Evolutionary conservation across 1,140 invertebrate genomes (phyloP), one percentile per base, ranked within the genome.

Genomic region (Drosophila sproati): DNA sequence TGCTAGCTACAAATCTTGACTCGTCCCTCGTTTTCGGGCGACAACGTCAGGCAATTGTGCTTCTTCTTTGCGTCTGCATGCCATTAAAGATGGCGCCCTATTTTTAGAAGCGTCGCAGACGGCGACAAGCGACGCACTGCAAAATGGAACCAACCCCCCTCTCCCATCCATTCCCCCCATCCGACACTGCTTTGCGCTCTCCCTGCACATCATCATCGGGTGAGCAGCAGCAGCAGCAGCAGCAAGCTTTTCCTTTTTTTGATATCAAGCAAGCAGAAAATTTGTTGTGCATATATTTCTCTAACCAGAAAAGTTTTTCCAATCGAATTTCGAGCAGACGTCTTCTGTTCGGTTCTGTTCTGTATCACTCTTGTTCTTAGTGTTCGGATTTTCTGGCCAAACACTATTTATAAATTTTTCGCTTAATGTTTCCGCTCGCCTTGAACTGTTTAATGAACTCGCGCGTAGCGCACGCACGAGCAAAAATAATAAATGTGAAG

Each of bases 61-160:
- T 89, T 89, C 85, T 89, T 88, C 85, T 88, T 88, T 70, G 56
- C 71, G 85, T 88, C 85, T 88, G 80, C 85, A 83, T 88, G 85
- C 83, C 83, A 88, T 88, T 88, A 78, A 89, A 88, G 73, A 86
- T 89, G 83, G 77, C 80, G 80, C 61, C 56, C 71, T 88, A 88
- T 88, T 83, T 88, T 78, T 89, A 88, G 83, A 80, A 34, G 20
- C 28, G 73, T 48, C 77, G 73, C 73, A 73, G 77, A 64, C 70
- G 61, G 61, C 77, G 81, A 77, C 80, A 72, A 72, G 54, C 69
- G 43, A 45, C 78, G 39, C 64, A 63, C 51, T 75, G 64, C 70
- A 57, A 73, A 78, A 77, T 70, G 78, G 68, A 76, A 72, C 51
- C 41, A 31, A 43, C 52, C 35, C n/a, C 41, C 10, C 51, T 20